phyloP scores from a whole-genome alignment of 2,797 vertebrate species.

The Enteromius paludinosus region DNA sequence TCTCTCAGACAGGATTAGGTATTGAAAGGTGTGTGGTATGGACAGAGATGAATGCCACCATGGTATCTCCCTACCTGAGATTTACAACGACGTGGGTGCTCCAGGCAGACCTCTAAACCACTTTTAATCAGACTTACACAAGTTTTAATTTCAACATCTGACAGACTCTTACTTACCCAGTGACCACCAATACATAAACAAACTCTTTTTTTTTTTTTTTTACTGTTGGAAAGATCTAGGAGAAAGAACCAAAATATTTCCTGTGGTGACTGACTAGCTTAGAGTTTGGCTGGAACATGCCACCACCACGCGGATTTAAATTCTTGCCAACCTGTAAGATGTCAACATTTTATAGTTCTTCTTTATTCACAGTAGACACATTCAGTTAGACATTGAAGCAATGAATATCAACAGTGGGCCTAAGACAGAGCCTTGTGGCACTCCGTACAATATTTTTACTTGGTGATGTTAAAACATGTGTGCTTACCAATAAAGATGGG shows the following conservation, averaged over 20 bases:
- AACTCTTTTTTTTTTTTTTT: constrained; percentile 63
- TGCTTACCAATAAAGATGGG: not conserved
- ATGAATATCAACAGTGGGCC: constrained; percentile 4
- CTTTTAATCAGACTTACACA: constrained; percentile 63
- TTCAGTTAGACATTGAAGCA: constrained; percentile 35
- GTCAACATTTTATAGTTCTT: constrained; percentile 65
- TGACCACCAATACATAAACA: constrained; percentile 73
- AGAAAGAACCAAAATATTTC: constrained; percentile 72
- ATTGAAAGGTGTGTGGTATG: constrained; percentile 65
- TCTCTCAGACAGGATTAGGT: constrained; percentile 59
- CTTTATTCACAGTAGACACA: constrained; percentile 62
- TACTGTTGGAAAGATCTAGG: constrained; percentile 67
- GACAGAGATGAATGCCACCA: constrained; percentile 69
- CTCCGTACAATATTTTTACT: not conserved
- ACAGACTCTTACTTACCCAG: constrained; percentile 68
- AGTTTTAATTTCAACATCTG: constrained; percentile 69
- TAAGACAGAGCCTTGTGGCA: constrained; percentile 43
- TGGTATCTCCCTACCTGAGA: constrained; percentile 73
- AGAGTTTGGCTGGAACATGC: constrained; percentile 65
- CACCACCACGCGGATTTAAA: constrained; percentile 57
- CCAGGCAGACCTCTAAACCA: constrained; percentile 67
- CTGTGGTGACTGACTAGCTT: constrained; percentile 64
- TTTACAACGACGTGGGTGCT: constrained; percentile 70
- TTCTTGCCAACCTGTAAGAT: constrained; percentile 61
- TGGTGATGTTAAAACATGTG: not conserved